Conservation (phyloP, 2,888 invertebrate genomes). For the Macrophya annulata region DNA sequence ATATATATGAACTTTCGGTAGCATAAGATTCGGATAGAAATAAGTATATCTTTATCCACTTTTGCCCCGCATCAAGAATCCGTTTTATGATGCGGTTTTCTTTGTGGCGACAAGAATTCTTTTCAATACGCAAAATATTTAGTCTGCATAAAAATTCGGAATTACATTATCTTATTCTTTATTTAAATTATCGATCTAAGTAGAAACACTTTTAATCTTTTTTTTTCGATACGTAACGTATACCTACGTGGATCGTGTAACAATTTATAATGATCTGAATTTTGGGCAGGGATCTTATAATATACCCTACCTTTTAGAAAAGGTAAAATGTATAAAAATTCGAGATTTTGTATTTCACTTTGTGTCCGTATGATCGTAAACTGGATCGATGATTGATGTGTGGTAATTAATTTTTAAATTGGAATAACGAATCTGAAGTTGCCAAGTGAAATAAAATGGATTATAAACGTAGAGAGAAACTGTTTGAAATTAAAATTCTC, state of each 20-base stretch:
- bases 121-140: neutral
- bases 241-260: neutral
- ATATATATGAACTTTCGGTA: conserved; percentile 21
- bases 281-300: neutral
- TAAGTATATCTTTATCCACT: neutral
- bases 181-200: neutral
- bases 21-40: conserved; percentile 39
- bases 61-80: neutral
- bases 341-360: too few species aligned
- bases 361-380: too few species aligned
- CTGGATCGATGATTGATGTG: too few species aligned
- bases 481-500: neutral
- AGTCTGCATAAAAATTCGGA: neutral
- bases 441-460: neutral
- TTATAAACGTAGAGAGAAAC: neutral
- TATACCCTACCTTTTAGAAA: neutral
- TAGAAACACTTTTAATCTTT: too few species aligned
- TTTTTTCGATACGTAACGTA: too few species aligned
- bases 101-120: neutral
- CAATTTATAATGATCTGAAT: neutral
- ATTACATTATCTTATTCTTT: too few species aligned
- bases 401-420: too few species aligned
- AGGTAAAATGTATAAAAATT: too few species aligned
- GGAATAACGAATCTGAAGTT: neutral
- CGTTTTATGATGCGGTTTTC: conserved; percentile 26